Evolutionary conservation across 2,797 vertebrate species (phyloP).

Genomic region (Hozukius guyotensis): DNA sequence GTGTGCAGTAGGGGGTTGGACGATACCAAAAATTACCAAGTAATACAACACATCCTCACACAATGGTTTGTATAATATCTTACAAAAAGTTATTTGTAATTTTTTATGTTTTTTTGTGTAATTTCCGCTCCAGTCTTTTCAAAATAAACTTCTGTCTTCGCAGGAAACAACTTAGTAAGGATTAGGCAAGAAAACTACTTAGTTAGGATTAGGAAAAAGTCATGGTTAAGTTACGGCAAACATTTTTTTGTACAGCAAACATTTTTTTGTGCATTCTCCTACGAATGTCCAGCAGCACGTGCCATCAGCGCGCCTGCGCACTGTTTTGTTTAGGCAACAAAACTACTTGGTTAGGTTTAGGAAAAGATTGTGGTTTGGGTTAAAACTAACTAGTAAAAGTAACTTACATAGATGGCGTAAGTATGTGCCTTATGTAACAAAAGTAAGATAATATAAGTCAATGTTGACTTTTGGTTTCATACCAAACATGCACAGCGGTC

Average conservation of each 20-base stretch:
- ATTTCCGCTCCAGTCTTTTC: too few relatives aligned
- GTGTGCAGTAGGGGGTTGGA: background rate
- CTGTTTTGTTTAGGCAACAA: background rate
- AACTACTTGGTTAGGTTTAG: background rate
- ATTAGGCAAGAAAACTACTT: too few relatives aligned
- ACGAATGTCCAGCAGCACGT: too few relatives aligned
- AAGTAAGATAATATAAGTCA: background rate
- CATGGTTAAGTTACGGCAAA: too few relatives aligned
- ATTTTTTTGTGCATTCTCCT: too few relatives aligned
- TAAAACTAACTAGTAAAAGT: rapidly evolving
- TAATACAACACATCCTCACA: background rate
- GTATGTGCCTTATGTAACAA: rapidly evolving
- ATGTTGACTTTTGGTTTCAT: background rate
- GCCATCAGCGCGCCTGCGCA: rapidly evolving
- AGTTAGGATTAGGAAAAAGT: too few relatives aligned
- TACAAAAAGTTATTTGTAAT: rapidly evolving
- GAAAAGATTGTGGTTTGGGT: background rate
- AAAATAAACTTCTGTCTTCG: too few relatives aligned
- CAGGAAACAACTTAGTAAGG: too few relatives aligned
- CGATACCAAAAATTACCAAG: background rate
- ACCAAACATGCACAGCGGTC: background rate
- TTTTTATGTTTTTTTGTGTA: too few relatives aligned
- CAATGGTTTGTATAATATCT: background rate
- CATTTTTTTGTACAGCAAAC: too few relatives aligned
- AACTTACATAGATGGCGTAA: background rate